These are phyloP conservation scores for Chunga burmeisteri DNA, from an alignment of 2,113 vertebrate species.

Conservation along the genomic window DNA sequence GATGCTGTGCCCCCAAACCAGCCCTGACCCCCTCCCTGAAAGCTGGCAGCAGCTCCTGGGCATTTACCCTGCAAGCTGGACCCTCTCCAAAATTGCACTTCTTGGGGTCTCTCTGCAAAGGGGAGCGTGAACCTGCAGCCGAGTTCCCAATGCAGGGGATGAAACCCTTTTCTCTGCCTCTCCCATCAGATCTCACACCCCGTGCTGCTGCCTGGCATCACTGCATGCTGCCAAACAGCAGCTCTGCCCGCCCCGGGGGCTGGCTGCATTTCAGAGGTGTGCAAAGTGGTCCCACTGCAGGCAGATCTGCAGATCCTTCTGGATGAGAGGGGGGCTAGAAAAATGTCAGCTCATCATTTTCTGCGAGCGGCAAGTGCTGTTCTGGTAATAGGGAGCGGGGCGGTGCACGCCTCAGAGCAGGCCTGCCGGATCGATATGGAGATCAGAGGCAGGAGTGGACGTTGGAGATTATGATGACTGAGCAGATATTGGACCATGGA, in stretches of 20 bases:
- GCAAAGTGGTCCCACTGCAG: neutral
- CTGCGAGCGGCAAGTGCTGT: neutral
- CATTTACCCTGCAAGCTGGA: neutral
- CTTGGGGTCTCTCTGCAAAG: neutral
- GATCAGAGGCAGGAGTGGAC: constrained; percentile 39
- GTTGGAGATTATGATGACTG: constrained; percentile 32
- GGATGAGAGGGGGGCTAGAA: neutral
- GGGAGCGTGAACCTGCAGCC: fast-evolving
- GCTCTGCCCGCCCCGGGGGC: neutral
- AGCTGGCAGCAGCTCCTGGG: neutral
- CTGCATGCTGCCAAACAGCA: neutral
- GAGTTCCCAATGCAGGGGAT: neutral
- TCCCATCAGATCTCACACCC: fast-evolving
- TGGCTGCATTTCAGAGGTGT: neutral
- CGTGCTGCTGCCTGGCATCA: fast-evolving
- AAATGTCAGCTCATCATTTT: constrained; percentile 45
- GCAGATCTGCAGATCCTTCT: neutral
- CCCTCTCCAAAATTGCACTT: neutral
- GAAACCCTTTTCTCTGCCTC: neutral
- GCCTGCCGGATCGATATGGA: neutral
- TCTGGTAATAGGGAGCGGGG: constrained; percentile 52
- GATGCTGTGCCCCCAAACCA: neutral
- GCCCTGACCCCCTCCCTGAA: neutral
- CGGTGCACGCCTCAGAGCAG: neutral
- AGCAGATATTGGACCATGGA: neutral